Conservation (phyloP, 2,888 invertebrate species). For the Chouioia cunea region DNA sequence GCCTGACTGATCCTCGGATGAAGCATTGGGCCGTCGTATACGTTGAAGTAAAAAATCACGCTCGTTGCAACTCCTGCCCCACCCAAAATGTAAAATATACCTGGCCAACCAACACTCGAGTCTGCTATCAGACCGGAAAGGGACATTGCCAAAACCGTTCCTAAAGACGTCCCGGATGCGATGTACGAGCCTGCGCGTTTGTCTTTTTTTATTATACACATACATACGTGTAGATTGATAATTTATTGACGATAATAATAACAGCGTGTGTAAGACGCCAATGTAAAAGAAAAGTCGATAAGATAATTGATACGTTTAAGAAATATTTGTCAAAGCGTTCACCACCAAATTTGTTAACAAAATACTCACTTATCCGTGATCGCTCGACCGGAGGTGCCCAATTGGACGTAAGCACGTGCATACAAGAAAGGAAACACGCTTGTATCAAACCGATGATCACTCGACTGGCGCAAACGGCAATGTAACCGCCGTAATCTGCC, state of each 20-base stretch:
- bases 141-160: slow-evolving; percentile 76
- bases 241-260: slow-evolving; percentile 59
- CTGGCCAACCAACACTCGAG: slow-evolving; percentile 75
- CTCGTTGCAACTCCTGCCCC: not conserved
- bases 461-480: slow-evolving; percentile 76
- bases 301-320: too few relatives aligned
- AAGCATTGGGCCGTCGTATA: slow-evolving; percentile 3
- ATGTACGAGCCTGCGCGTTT: slow-evolving; percentile 8
- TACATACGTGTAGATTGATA: too few relatives aligned
- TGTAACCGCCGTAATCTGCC: slow-evolving; percentile 73
- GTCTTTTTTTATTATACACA: too few relatives aligned
- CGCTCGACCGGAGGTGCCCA: slow-evolving; percentile 77
- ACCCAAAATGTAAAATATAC: slow-evolving; percentile 77
- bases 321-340: too few relatives aligned
- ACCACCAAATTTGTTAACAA: slow-evolving; percentile 76
- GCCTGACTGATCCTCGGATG: slow-evolving; percentile 12
- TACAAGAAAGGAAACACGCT: slow-evolving; percentile 78
- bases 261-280: slow-evolving; percentile 70
- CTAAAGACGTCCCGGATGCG: slow-evolving; percentile 55
- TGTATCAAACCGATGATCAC: slow-evolving; percentile 82
- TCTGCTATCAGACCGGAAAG: slow-evolving; percentile 75
- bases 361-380: slow-evolving; percentile 67
- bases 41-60: slow-evolving; percentile 8
- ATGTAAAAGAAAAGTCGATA: slow-evolving; percentile 57
- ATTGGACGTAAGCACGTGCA: slow-evolving; percentile 79